Percentiles rank a stretch among this genome's conserved stretches.
phyloP scores from a whole-genome alignment of 35 echinoderm and acorn worm genomes.

The Stichopus chloronotus region DNA sequence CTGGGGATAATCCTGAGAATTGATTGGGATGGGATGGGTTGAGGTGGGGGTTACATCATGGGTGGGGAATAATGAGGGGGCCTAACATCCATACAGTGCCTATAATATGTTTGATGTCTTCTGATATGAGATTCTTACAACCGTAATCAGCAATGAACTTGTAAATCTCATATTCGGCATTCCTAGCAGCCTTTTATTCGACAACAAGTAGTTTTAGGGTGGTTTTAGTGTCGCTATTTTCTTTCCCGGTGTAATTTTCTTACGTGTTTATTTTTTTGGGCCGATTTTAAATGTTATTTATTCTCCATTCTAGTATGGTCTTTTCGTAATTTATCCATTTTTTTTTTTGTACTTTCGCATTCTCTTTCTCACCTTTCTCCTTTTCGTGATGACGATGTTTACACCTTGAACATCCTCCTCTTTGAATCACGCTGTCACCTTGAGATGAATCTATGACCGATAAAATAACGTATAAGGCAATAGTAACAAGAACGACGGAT shows the following conservation, averaged over 20 bases:
- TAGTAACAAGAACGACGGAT: neutral
- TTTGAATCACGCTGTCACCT: neutral
- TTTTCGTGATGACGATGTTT: neutral
- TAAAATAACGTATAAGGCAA: neutral
- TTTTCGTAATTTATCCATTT: no score
- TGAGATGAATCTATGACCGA: neutral
- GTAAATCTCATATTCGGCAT: neutral
- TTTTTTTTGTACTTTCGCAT: neutral
- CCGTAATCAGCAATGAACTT: neutral
- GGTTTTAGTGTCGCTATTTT: neutral
- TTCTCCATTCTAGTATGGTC: no score
- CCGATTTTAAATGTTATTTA: no score
- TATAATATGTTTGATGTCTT: slow-evolving; percentile 38
- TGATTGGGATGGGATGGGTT: no score
- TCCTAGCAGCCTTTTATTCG: neutral
- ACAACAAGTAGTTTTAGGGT: neutral
- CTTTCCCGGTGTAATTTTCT: neutral
- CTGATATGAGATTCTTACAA: neutral
- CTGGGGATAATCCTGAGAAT: no score
- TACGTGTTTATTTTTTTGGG: neutral
- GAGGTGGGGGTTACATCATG: no score
- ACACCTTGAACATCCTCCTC: neutral
- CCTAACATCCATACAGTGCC: slow-evolving; percentile 7
- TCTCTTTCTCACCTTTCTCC: neutral
- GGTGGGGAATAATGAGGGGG: neutral